Conservation (phyloP, 2,888 invertebrate species). For the Leptodirus hochenwartii region DNA sequence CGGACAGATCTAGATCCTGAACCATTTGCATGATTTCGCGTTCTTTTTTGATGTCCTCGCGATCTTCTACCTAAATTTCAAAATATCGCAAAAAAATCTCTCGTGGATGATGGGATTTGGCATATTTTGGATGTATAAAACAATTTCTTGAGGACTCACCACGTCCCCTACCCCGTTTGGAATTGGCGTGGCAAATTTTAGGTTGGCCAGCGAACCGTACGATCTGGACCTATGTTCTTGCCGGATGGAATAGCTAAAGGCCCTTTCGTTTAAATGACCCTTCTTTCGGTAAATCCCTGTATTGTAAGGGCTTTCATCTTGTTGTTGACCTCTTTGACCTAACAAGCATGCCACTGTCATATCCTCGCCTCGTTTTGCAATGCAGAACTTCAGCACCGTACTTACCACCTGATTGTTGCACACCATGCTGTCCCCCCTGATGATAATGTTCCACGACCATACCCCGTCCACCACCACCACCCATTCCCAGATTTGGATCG, state of each 20-base stretch:
- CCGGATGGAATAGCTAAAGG: conserved; percentile 84
- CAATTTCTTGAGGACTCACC: no score
- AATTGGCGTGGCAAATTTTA: conserved; percentile 67
- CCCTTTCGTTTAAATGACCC: conserved; percentile 81
- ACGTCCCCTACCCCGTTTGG: conserved; percentile 27
- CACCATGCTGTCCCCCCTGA: conserved; percentile 14
- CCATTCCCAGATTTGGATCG: conserved; percentile 25
- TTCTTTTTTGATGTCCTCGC: conserved; percentile 70
- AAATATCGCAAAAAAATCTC: conserved; percentile 1
- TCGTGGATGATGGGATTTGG: background rate
- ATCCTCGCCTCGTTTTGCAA: no score
- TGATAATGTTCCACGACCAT: conserved; percentile 8
- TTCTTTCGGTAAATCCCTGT: conserved; percentile 81
- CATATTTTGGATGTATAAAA: background rate
- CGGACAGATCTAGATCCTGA: conserved; percentile 70
- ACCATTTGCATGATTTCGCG: conserved; percentile 86
- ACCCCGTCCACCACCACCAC: no score
- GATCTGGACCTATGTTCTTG: conserved; percentile 87
- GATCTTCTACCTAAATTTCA: conserved; percentile 35
- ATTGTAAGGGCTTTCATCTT: conserved; percentile 42
- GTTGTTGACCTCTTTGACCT: no score
- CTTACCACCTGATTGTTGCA: conserved; percentile 15
- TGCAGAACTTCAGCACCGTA: no score
- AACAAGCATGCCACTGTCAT: no score
- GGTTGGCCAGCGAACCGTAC: conserved; percentile 78